Conservation (phyloP, 2,888 invertebrate genomes). For the Oscheius sp. region DNA sequence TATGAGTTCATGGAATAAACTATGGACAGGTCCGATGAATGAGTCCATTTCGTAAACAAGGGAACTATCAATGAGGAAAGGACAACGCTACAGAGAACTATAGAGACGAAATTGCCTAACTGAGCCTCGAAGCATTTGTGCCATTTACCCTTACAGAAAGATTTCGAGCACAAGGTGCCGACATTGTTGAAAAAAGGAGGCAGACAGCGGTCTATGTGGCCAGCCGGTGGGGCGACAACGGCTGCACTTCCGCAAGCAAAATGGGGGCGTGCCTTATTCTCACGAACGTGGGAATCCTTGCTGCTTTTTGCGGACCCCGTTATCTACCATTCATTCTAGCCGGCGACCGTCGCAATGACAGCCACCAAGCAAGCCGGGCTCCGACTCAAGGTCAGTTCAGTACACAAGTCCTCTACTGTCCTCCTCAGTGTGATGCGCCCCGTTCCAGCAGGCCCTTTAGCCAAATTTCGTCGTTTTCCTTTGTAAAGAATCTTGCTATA, state of each 20-base stretch:
- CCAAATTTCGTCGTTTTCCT: neutral
- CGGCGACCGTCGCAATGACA: conserved; percentile 28
- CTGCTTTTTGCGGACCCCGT: conserved; percentile 18
- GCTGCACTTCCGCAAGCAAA: neutral
- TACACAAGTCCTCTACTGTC: too few species aligned
- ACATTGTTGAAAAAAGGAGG: too few species aligned
- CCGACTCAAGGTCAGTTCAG: conserved; percentile 32
- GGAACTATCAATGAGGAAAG: neutral
- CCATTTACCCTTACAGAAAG: too few species aligned
- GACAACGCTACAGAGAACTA: too few species aligned
- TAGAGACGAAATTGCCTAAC: too few species aligned
- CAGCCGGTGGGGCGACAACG: neutral
- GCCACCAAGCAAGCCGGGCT: conserved; percentile 35
- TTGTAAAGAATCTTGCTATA: too few species aligned
- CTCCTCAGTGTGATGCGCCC: too few species aligned
- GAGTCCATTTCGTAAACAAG: neutral
- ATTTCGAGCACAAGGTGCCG: too few species aligned
- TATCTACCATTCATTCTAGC: conserved; percentile 15
- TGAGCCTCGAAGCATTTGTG: too few species aligned
- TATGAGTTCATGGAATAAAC: neutral
- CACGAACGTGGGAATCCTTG: conserved; percentile 21
- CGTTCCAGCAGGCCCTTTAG: too few species aligned
- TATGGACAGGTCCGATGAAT: neutral
- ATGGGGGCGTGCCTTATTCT: conserved; percentile 26
- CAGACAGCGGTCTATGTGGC: too few species aligned